Evolutionary conservation across 2,797 vertebrate genomes (phyloP).

Genomic region (Ctenosaura bakeri): DNA sequence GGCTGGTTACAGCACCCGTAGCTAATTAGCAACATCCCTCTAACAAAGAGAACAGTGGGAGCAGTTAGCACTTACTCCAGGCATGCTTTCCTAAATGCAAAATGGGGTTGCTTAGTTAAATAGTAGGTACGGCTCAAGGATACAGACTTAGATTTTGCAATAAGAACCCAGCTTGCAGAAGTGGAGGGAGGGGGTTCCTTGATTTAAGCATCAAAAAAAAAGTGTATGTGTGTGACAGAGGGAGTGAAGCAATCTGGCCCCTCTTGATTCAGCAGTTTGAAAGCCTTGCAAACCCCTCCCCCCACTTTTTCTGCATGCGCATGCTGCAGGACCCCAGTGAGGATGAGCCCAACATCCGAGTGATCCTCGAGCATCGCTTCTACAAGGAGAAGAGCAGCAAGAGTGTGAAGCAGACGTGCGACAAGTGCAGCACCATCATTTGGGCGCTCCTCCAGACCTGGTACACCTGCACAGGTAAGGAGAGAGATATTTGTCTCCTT

Average conservation of each 20-base stretch:
- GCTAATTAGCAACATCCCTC: too few relatives aligned
- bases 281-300: neutral
- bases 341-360: constrained; percentile 92
- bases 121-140: too few relatives aligned
- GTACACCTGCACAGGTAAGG: constrained; percentile 97
- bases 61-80: too few relatives aligned
- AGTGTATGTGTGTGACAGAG: too few relatives aligned
- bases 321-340: constrained; percentile 89
- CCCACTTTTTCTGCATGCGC: neutral
- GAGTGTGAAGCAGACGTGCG: constrained; percentile 95
- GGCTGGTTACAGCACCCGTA: too few relatives aligned
- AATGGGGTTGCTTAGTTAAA: too few relatives aligned
- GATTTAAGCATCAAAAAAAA: neutral
- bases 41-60: too few relatives aligned
- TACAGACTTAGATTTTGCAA: too few relatives aligned
- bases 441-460: constrained; percentile 99
- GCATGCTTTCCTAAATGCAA: too few relatives aligned
- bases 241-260: too few relatives aligned
- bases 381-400: constrained; percentile 99
- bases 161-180: too few relatives aligned
- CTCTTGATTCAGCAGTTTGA: neutral
- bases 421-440: constrained; percentile 95
- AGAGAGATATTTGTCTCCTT: too few relatives aligned
- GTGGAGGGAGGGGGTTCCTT: neutral
- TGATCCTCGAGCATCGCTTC: constrained; percentile 94